A percentile compares a stretch with the other conserved stretches of the same genome.
Conservation (phyloP, 2,113 vertebrate species). For the Nipponia nippon region DNA sequence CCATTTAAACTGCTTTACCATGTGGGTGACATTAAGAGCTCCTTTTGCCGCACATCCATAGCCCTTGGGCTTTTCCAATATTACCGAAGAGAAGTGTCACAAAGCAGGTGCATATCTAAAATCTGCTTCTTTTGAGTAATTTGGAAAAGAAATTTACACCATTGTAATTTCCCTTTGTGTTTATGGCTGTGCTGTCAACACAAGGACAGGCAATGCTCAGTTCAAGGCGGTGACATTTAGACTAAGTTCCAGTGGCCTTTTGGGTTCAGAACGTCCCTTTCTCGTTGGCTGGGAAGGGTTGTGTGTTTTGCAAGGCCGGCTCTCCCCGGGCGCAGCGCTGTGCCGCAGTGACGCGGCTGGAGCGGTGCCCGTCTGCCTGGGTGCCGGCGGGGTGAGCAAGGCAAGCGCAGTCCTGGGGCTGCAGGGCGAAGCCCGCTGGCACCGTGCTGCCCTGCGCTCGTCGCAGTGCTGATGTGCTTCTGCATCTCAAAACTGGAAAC, state of each 20-base stretch:
- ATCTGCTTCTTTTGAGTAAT: background rate
- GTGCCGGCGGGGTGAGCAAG: fast-evolving
- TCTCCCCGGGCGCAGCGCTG: background rate
- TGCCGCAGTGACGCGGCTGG: fast-evolving
- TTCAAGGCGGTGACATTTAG: background rate
- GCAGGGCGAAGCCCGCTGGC: fast-evolving
- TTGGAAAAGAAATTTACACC: background rate
- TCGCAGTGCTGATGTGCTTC: background rate
- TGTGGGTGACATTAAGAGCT: background rate
- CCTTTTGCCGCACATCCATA: background rate
- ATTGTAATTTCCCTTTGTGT: fast-evolving
- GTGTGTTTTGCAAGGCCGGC: background rate
- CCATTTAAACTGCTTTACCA: fast-evolving
- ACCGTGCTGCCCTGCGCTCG: background rate
- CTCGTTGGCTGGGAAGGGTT: fast-evolving
- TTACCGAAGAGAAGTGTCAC: background rate
- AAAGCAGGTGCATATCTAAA: background rate
- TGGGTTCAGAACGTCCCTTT: background rate
- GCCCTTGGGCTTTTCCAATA: background rate
- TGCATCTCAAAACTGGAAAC: fast-evolving
- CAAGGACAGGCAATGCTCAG: background rate
- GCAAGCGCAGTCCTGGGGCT: fast-evolving
- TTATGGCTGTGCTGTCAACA: background rate
- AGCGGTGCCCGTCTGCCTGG: fast-evolving
- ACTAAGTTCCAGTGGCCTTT: background rate